These are phyloP conservation scores for Xenopus laevis DNA, from an alignment of 2,113 vertebrate genomes.

Conservation along the genomic window DNA sequence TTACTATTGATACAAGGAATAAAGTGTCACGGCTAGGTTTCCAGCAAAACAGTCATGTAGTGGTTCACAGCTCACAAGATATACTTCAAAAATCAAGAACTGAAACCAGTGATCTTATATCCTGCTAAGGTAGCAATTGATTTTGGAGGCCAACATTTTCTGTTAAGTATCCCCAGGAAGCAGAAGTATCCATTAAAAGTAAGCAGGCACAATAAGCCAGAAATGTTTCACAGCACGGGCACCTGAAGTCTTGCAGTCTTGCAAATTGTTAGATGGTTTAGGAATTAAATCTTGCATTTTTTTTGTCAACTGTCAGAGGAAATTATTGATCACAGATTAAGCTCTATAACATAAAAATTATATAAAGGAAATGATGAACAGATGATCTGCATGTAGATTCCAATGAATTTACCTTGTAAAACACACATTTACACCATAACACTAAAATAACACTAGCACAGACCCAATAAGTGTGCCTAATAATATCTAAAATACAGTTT, in stretches of 20 bases:
- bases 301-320: slow-evolving; percentile 7
- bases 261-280: slow-evolving; percentile 7
- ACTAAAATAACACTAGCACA: too few species aligned
- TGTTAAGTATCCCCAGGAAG: slow-evolving; percentile 22
- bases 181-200: slow-evolving; percentile 25
- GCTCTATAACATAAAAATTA: background rate
- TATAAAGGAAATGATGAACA: too few species aligned
- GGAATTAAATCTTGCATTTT: slow-evolving; percentile 39
- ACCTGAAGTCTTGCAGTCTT: slow-evolving; percentile 12
- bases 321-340: slow-evolving; percentile 28
- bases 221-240: slow-evolving; percentile 39
- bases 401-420: too few species aligned
- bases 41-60: background rate
- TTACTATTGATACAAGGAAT: too few species aligned
- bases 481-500: too few species aligned
- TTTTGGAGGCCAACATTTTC: slow-evolving; percentile 32
- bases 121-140: slow-evolving; percentile 37
- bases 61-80: slow-evolving; percentile 24
- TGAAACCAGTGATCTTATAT: slow-evolving; percentile 37
- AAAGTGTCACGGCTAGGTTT: too few species aligned
- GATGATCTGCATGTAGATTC: too few species aligned
- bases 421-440: too few species aligned
- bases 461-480: too few species aligned
- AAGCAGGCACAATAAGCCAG: slow-evolving; percentile 28
- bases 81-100: slow-evolving; percentile 17